These are phyloP conservation scores for Paedocypris sp. DNA, from an alignment of 2,113 vertebrate genomes.

Conservation along the genomic window DNA sequence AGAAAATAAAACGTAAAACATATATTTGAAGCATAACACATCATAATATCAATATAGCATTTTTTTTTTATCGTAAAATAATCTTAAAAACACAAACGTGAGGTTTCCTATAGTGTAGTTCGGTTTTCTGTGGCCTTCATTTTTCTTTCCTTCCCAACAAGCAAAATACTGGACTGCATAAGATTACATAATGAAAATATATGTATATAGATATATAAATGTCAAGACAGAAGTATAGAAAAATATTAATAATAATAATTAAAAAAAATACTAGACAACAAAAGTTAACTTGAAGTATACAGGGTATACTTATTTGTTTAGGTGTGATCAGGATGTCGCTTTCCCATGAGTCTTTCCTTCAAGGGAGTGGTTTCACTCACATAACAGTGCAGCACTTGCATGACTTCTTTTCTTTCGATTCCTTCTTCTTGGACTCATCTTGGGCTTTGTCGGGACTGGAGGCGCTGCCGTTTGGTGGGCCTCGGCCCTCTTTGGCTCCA, in stretches of 20 bases:
- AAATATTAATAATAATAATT: slow-evolving; percentile 69
- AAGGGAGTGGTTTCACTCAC: slow-evolving; percentile 55
- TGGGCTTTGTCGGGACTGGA: slow-evolving; percentile 47
- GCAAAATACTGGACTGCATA: slow-evolving; percentile 54
- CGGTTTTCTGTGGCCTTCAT: slow-evolving; percentile 18
- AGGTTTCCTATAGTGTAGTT: slow-evolving; percentile 13
- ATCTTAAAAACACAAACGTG: slow-evolving; percentile 61
- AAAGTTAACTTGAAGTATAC: slow-evolving; percentile 30
- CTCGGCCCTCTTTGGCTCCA: slow-evolving; percentile 52
- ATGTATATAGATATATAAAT: slow-evolving; percentile 66
- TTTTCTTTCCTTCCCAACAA: slow-evolving; percentile 42
- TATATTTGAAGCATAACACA: slow-evolving; percentile 66
- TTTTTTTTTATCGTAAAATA: slow-evolving; percentile 44
- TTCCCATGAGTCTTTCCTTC: slow-evolving; percentile 19
- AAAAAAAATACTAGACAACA: slow-evolving; percentile 59
- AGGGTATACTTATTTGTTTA: slow-evolving; percentile 10
- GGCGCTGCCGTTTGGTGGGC: slow-evolving; percentile 75
- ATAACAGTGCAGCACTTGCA: slow-evolving; percentile 92
- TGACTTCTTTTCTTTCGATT: slow-evolving; percentile 69
- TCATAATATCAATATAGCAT: slow-evolving; percentile 68
- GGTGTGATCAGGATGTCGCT: not conserved
- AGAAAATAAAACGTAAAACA: slow-evolving; percentile 50
- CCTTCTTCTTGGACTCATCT: slow-evolving; percentile 54
- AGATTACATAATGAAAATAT: slow-evolving; percentile 60
- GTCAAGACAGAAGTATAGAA: slow-evolving; percentile 70